Evolutionary conservation across 2,888 invertebrate species (phyloP).

Genomic region (Arctia plantaginis): DNA sequence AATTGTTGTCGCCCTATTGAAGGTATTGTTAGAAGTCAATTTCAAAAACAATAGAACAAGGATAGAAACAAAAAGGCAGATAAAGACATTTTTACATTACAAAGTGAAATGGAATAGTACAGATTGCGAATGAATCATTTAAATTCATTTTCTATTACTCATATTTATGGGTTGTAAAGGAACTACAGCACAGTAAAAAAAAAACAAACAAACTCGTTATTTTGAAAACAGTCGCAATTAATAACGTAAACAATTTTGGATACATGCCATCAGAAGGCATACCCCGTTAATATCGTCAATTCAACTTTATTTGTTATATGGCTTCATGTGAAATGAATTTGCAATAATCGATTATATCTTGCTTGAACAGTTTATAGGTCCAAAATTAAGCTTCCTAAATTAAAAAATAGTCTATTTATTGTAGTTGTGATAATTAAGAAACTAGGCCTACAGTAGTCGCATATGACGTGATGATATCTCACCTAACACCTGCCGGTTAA

Average conservation of each 20-base stretch:
- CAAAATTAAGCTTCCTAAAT: not conserved
- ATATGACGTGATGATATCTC: not conserved
- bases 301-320: conserved; percentile 10
- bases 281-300: conserved; percentile 9
- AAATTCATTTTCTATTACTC: conserved; percentile 41
- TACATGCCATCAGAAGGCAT: conserved; percentile 12
- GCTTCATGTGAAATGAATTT: conserved; percentile 19
- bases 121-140: conserved; percentile 42
- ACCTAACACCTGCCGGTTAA: not conserved
- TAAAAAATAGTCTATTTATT: not conserved
- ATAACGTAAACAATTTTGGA: conserved; percentile 13
- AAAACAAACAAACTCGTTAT: conserved; percentile 5
- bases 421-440: not conserved
- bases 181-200: conserved; percentile 4
- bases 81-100: conserved; percentile 67
- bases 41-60: conserved; percentile 69
- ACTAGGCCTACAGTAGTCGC: too few relatives aligned
- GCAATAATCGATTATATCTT: conserved; percentile 4
- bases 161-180: conserved; percentile 32
- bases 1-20: conserved; percentile 75
- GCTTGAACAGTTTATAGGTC: not conserved
- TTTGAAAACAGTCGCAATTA: conserved; percentile 12
- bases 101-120: conserved; percentile 55
- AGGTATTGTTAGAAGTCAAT: conserved; percentile 73
- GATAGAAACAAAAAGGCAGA: conserved; percentile 62